Percentiles rank a stretch among this genome's conserved stretches.
phyloP scores from a whole-genome alignment of 1,140 invertebrate species.

The Sesamia nonagrioides region DNA sequence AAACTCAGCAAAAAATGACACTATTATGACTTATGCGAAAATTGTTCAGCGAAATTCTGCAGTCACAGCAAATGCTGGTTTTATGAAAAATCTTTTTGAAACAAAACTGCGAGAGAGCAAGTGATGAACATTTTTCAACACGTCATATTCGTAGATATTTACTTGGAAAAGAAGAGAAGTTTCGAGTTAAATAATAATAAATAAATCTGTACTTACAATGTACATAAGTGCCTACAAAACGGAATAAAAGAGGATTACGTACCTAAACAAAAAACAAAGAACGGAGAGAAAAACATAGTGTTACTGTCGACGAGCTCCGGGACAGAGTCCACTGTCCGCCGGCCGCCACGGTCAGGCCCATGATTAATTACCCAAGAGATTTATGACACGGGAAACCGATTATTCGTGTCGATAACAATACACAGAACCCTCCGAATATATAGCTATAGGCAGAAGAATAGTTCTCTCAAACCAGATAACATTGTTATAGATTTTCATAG shows the following conservation, averaged over 20 bases:
- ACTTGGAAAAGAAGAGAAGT: not conserved
- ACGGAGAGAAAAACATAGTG: slow-evolving; percentile 70
- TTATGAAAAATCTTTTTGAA: slow-evolving; percentile 38
- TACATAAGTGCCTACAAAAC: slow-evolving; percentile 52
- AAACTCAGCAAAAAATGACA: slow-evolving; percentile 54
- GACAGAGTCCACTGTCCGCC: slow-evolving; percentile 49
- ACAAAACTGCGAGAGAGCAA: not conserved
- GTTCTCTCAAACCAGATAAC: slow-evolving; percentile 31
- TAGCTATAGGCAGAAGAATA: slow-evolving; percentile 28
- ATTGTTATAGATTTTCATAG: slow-evolving; percentile 35
- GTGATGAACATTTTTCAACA: not conserved
- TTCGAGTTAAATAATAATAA: not conserved
- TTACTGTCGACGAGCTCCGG: slow-evolving; percentile 56
- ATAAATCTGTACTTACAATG: not conserved
- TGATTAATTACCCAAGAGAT: slow-evolving; percentile 77
- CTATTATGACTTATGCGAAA: slow-evolving; percentile 60
- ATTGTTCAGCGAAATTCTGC: slow-evolving; percentile 53
- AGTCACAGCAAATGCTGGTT: slow-evolving; percentile 31
- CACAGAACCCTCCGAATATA: slow-evolving; percentile 10
- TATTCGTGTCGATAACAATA: slow-evolving; percentile 71
- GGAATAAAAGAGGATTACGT: slow-evolving; percentile 52
- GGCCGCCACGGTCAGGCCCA: slow-evolving; percentile 62
- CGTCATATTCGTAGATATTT: not conserved
- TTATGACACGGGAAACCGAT: slow-evolving; percentile 74
- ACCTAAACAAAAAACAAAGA: slow-evolving; percentile 55